Percentiles rank a stretch among this genome's conserved stretches.
These are phyloP conservation scores for Sylvietta virens DNA, from an alignment of 2,113 vertebrate species.

Conservation along the genomic window DNA sequence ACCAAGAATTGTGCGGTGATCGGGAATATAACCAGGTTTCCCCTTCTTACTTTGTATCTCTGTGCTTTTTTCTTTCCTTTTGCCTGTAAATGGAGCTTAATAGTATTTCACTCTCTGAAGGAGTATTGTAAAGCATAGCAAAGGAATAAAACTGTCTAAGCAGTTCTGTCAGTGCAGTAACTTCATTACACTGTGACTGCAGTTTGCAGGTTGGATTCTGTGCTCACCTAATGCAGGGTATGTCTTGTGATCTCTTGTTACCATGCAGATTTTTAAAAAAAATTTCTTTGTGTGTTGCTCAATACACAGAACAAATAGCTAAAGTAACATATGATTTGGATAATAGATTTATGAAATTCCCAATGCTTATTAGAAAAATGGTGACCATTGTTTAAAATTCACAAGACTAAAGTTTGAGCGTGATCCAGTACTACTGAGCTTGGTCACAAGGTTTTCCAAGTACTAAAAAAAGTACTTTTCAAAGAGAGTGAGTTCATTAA, in stretches of 20 bases:
- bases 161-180: neutral
- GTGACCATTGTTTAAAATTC: neutral
- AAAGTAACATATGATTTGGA: neutral
- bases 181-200: neutral
- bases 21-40: neutral
- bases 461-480: neutral
- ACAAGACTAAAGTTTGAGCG: neutral
- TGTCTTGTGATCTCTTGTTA: neutral
- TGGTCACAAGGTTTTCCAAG: neutral
- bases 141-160: neutral
- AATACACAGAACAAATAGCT: neutral
- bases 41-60: neutral
- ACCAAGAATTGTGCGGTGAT: neutral
- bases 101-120: neutral
- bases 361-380: neutral
- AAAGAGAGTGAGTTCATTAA: neutral
- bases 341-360: neutral
- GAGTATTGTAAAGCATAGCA: neutral
- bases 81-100: neutral
- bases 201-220: neutral
- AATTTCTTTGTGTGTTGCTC: neutral
- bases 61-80: neutral
- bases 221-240: neutral
- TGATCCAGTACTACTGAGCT: neutral
- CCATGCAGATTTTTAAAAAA: neutral